Evolutionary conservation across 2,797 vertebrate species (phyloP).

Genomic region (Dipus sagitta): DNA sequence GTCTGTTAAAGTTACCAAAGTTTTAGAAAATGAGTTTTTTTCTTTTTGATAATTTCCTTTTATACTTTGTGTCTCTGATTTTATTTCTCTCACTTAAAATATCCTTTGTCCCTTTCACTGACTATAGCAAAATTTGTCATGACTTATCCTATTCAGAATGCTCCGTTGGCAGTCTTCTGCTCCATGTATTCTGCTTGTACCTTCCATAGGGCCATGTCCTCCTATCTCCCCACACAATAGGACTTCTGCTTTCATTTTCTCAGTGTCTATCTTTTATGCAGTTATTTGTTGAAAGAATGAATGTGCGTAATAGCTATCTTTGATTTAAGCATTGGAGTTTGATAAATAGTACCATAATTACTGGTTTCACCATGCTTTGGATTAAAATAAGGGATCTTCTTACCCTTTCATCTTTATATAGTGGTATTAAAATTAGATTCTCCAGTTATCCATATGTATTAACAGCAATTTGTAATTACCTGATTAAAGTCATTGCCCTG

Average conservation of each 20-base stretch:
- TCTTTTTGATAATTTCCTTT: slow-evolving; percentile 17
- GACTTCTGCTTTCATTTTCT: neutral
- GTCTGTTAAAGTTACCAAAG: slow-evolving; percentile 67
- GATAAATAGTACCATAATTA: neutral
- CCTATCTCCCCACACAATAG: neutral
- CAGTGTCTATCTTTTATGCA: neutral
- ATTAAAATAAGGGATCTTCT: neutral
- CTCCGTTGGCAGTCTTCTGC: neutral
- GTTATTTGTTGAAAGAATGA: slow-evolving; percentile 45
- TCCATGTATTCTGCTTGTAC: neutral
- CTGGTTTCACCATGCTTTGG: slow-evolving; percentile 7
- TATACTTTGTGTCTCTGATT: slow-evolving; percentile 13
- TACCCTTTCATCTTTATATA: slow-evolving; percentile 10
- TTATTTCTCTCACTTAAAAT: slow-evolving; percentile 45
- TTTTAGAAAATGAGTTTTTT: slow-evolving; percentile 68
- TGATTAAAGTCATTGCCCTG: neutral
- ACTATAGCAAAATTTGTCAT: neutral
- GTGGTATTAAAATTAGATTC: neutral
- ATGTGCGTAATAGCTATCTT: slow-evolving; percentile 5
- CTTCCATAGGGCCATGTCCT: neutral
- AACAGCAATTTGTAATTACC: slow-evolving; percentile 16
- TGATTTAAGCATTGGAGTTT: slow-evolving; percentile 35
- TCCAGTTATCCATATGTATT: neutral
- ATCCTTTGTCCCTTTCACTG: neutral
- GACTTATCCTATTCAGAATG: neutral